Percentiles rank a stretch among this genome's conserved stretches.
phyloP scores from a whole-genome alignment of 2,888 invertebrate species.

The Altica lythri region DNA sequence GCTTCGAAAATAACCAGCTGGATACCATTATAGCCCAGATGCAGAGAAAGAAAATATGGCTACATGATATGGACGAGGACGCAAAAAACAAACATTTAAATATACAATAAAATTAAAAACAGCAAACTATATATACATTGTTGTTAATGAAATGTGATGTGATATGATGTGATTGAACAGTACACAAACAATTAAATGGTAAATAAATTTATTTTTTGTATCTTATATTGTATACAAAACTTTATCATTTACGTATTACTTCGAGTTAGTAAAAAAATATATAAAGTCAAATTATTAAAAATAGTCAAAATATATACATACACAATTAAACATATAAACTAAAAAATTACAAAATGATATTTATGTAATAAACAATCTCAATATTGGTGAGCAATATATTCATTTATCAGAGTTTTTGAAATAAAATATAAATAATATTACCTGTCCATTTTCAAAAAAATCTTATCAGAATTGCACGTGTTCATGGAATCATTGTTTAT shows the following conservation, averaged over 20 bases:
- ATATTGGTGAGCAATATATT: conserved; percentile 20
- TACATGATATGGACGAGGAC: no score
- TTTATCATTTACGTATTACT: conserved; percentile 29
- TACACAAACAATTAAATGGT: conserved; percentile 16
- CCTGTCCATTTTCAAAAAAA: conserved; percentile 4
- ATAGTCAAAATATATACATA: conserved; percentile 23
- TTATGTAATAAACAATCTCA: conserved; percentile 22
- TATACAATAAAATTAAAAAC: no score
- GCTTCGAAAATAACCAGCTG: no score
- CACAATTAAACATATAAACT: conserved; percentile 19
- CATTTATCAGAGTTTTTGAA: conserved; percentile 4
- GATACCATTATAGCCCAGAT: no score
- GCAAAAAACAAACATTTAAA: no score
- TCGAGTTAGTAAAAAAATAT: conserved; percentile 33
- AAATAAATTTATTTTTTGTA: conserved; percentile 30
- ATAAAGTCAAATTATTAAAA: conserved; percentile 18
- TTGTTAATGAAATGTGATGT: no score
- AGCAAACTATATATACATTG: no score
- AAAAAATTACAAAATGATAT: conserved; percentile 20
- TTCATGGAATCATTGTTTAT: background rate
- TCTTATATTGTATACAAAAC: conserved; percentile 29
- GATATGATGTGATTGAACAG: background rate
- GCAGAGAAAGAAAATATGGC: no score
- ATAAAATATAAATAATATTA: background rate
- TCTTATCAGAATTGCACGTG: conserved; percentile 8